These are phyloP conservation scores for Lymantria dispar DNA, from an alignment of 2,888 invertebrate species.

Conservation along the genomic window DNA sequence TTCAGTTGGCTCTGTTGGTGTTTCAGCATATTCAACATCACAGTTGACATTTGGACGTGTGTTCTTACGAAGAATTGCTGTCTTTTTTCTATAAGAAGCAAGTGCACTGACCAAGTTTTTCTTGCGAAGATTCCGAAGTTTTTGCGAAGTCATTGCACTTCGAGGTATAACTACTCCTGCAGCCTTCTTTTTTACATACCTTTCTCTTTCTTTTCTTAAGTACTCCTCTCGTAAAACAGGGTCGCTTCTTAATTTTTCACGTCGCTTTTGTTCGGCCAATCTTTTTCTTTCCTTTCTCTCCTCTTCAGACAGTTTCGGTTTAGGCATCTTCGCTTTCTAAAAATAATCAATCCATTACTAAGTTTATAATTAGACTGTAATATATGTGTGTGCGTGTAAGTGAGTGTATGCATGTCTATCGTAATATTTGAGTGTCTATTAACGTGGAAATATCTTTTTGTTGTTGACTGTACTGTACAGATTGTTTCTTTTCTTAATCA, in stretches of 20 bases:
- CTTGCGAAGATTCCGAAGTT: constrained; percentile 6
- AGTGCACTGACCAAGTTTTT: constrained; percentile 10
- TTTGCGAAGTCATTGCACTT: constrained; percentile 9
- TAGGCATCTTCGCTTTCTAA: constrained; percentile 3
- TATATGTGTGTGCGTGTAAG: background rate
- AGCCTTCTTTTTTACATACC: constrained; percentile 11
- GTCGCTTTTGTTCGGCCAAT: constrained; percentile 10
- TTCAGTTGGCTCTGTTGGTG: constrained; percentile 9
- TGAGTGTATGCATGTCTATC: background rate
- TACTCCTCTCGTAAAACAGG: constrained; percentile 8
- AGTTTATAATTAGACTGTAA: background rate
- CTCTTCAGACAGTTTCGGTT: constrained; percentile 9
- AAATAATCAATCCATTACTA: background rate
- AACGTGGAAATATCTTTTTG: background rate
- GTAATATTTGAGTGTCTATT: background rate
- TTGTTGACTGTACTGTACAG: background rate
- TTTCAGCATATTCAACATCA: constrained; percentile 11
- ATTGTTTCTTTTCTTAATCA: background rate
- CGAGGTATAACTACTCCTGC: constrained; percentile 9
- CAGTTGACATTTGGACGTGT: constrained; percentile 7
- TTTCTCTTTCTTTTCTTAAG: constrained; percentile 10
- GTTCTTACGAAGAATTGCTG: constrained; percentile 4
- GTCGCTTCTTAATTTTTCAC: constrained; percentile 12
- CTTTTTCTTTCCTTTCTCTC: constrained; percentile 12
- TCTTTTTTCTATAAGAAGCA: constrained; percentile 11